Base-by-base conservation (phyloP, 2,797 vertebrate genomes). In the Bradypodion ventrale region DNA sequence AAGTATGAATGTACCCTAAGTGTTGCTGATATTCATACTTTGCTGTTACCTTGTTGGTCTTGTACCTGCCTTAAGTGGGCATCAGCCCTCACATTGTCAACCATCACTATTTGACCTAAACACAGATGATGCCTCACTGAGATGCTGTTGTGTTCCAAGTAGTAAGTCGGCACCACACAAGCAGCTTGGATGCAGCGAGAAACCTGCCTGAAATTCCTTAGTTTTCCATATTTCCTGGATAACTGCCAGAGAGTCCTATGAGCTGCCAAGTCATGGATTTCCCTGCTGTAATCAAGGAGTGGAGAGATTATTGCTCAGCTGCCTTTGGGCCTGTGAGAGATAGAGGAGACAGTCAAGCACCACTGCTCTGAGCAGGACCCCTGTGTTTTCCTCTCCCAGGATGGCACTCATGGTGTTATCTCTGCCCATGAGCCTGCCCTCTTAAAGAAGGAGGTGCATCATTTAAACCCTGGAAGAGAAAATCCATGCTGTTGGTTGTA, bases 251-350 rank as follows among this genome's bases (percentile, higher is more conserved):
- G 75, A 83, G 78, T 78, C 66, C 65, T 76, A 42, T 69, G 69
- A 84, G 83, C 80, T 90, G 89, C 82, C 90, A 91, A 83, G 60
- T 3, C 0, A 0, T 86, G 85, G 79, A 44, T 88, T 89, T 91
- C 86, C 83, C 29, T 0, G 46, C 0, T 56, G 75, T 83, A 87
- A 87, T 85, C 62, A 8, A 68, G 79, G 69, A 77, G 65, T 1
- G 0, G 0, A 79, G 49, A 0, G n/a, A 84, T 87, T 65, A 87
- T n/a, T 0, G 0, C 0, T 1, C 65, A 29, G 89, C 0, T 49
- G 85, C 80, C 73, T 23, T 29, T 75, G 69, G 80, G 83, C 78
- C 60, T 1, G 1, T 44, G 60, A 87, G 86, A 85, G 87, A 73
- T 63, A 75, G 25, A 23, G 63, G 88, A 79, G 4, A 75, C 87